Percentiles rank a stretch among this genome's conserved stretches.
Evolutionary conservation across 2,888 invertebrate species (phyloP).

Genomic region (Plebejus argus): DNA sequence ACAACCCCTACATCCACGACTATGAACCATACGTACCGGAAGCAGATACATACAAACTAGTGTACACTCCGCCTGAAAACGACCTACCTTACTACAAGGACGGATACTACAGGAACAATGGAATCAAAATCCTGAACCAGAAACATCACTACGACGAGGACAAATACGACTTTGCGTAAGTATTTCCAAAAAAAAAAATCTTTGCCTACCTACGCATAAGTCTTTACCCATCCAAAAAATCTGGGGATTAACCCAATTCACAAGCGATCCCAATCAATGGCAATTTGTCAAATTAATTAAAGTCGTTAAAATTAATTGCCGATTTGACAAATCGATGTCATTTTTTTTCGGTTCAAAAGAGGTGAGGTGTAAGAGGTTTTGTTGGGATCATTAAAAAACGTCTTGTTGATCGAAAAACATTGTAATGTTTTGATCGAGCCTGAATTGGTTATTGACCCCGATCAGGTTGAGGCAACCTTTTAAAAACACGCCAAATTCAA

Average conservation of each 20-base stretch:
- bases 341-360: slow-evolving; percentile 11
- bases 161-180: slow-evolving; percentile 78
- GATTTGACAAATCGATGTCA: slow-evolving; percentile 35
- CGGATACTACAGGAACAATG: slow-evolving; percentile 76
- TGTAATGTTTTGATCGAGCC: not conserved
- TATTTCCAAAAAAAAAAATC: slow-evolving; percentile 43
- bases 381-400: slow-evolving; percentile 12
- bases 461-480: not conserved
- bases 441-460: slow-evolving; percentile 22
- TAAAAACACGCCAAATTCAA: not conserved
- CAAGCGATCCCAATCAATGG: not conserved
- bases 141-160: slow-evolving; percentile 74
- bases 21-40: slow-evolving; percentile 75
- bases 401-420: slow-evolving; percentile 6
- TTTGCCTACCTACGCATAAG: not conserved
- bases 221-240: not conserved
- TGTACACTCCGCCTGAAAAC: slow-evolving; percentile 61
- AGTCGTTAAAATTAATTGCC: slow-evolving; percentile 24
- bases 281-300: slow-evolving; percentile 24
- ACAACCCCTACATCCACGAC: slow-evolving; percentile 72
- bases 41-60: slow-evolving; percentile 61
- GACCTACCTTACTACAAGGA: slow-evolving; percentile 70
- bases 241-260: slow-evolving; percentile 2
- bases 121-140: slow-evolving; percentile 75
- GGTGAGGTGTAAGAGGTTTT: not conserved